Base-by-base conservation (phyloP, 2,797 vertebrate species). In the Labroides dimidiatus region DNA sequence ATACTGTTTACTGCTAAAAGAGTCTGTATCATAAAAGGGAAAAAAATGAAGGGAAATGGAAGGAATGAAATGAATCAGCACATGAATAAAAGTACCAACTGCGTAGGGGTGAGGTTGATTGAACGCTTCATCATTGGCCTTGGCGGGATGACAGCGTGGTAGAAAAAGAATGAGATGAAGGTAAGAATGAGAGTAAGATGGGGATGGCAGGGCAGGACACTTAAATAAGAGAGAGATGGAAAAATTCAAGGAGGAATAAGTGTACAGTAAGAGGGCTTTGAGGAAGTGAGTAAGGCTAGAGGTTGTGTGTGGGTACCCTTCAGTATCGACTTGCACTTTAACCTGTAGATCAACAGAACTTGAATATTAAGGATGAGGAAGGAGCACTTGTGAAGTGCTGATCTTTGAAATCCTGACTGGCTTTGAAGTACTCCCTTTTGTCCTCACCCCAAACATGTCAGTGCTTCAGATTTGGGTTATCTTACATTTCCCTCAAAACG, bases 361-460 rank as follows among this genome's bases (percentile, higher is more conserved):
- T 24, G 20, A 69, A 64, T 12, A 39, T 12, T 49, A 42, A 67
- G 49, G 58, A 44, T 19, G 7, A 47, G 42, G 47, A 68, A 12
- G 2, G 37, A 6, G 4, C 64, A 21, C 39, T 17, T 50, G 84
- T 79, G 80, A 83, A 85, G 75, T 79, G n/a, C n/a, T n/a, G n/a
- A n/a, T n/a, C n/a, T n/a, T n/a, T n/a, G n/a, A n/a, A n/a, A n/a
- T 78, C 80, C 64, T 20, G n/a, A n/a, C n/a, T n/a, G n/a, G 63
- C 86, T 91, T 90, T 89, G 82, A 91, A 80, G 85, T 88, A 75
- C 43, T 56, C 56, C 39, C 42, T 77, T 58, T 68, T 73, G 57
- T 79, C 69, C 19, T 75, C 58, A 55, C 50, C 69, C 27, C 11
- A 56, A 65, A 68, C 60, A 27, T 33, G 33, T 13, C 21, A 48